Percentiles rank a stretch among this genome's conserved stretches.
phyloP scores from a whole-genome alignment of 1,140 invertebrate genomes.

The Leptonema lineaticorne region DNA sequence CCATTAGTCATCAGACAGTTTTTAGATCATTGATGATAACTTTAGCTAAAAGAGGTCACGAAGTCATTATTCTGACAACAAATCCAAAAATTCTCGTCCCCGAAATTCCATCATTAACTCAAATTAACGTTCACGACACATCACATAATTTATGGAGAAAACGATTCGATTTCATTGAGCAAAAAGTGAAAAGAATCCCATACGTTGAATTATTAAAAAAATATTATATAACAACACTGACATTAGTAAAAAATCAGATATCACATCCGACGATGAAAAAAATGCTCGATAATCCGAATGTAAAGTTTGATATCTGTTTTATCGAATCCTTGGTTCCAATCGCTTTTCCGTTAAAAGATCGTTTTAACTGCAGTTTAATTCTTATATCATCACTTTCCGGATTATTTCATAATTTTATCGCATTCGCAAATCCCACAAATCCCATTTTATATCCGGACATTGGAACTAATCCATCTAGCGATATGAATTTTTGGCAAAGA shows the following conservation, averaged over 20 bases:
- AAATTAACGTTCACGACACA: conserved; percentile 48
- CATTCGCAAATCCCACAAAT: conserved; percentile 51
- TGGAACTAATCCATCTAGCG: conserved; percentile 2
- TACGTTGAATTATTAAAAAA: conserved; percentile 5
- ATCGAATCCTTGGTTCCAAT: conserved; percentile 44
- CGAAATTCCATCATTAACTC: conserved; percentile 45
- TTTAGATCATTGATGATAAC: conserved; percentile 52
- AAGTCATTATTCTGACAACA: conserved; percentile 50
- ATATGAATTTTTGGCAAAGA: conserved; percentile 44
- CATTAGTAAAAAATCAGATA: conserved; percentile 40
- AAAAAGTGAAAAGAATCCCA: neutral
- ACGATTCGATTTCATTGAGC: conserved; percentile 16
- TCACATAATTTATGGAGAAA: conserved; percentile 42
- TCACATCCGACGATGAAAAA: conserved; percentile 42
- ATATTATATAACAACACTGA: conserved; percentile 18
- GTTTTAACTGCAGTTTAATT: conserved; percentile 49
- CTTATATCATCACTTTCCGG: conserved; percentile 45
- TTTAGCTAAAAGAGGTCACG: conserved; percentile 53
- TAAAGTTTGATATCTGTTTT: conserved; percentile 47
- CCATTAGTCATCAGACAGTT: conserved; percentile 60
- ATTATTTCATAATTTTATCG: conserved; percentile 33
- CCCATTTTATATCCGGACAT: conserved; percentile 50
- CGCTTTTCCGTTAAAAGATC: conserved; percentile 46
- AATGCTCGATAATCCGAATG: conserved; percentile 43
- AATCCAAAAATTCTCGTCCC: conserved; percentile 45